Conservation (phyloP, 2,797 vertebrate genomes). For the Chromobotia macracanthus region DNA sequence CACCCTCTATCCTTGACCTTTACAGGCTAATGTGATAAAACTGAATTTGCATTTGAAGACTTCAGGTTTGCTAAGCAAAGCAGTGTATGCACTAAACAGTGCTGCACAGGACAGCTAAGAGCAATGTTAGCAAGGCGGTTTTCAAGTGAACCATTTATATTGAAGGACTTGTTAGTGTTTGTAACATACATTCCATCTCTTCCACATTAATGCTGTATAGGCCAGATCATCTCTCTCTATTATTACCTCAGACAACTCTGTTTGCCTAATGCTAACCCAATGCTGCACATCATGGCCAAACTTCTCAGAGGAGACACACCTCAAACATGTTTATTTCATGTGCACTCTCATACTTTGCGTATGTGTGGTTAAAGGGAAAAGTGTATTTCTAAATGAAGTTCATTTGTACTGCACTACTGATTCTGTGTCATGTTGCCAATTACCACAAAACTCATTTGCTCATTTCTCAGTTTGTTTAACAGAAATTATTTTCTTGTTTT, state of each 20-base stretch:
- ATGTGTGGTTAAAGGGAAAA: background rate
- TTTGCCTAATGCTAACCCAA: background rate
- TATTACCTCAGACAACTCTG: constrained; percentile 14
- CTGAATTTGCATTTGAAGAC: constrained; percentile 8
- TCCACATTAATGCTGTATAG: constrained; percentile 9
- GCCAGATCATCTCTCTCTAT: constrained; percentile 18
- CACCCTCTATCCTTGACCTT: constrained; percentile 11
- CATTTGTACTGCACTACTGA: background rate
- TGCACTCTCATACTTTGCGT: background rate
- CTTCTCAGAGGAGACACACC: background rate
- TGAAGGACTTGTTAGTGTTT: no score
- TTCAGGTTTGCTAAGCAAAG: background rate
- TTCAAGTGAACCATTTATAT: background rate
- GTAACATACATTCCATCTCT: constrained; percentile 2
- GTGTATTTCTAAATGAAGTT: background rate
- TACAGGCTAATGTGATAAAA: constrained; percentile 29
- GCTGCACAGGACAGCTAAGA: background rate
- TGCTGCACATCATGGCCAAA: no score
- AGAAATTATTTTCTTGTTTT: no score
- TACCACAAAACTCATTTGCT: no score
- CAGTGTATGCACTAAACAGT: no score
- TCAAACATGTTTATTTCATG: constrained; percentile 2
- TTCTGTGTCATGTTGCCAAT: background rate
- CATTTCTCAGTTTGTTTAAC: no score
- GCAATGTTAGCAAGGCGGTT: background rate